Base-by-base conservation (phyloP, 1,140 invertebrate species). In the Pseudomyrmex flavicornis region DNA sequence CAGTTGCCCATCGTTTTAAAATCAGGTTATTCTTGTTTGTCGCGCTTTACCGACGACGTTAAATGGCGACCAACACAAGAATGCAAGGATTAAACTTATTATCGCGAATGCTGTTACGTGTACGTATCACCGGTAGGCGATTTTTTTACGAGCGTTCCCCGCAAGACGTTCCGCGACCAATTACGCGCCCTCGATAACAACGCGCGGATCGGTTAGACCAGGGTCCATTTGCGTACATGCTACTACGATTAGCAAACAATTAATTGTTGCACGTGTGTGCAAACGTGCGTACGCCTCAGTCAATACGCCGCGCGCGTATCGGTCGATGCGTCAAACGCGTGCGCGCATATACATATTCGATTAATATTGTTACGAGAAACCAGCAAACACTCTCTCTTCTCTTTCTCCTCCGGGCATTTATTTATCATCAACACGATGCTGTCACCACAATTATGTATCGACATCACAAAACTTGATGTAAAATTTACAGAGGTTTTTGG, bases 241-340 rank as follows among this genome's bases (percentile, higher is more conserved):
- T 65, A 83, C 62, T 65, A 83, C 62, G 59, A 75, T 76, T 83
- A 63, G 82, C 59, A 66, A 83, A 83, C 65, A 83, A 83, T 83
- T 83, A 83, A 83, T 83, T 76, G 80, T 54, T 50, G 85, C 68
- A 70, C 84, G 79, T 83, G 72, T 77, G 54, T 62, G 72, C 26
- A 59, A 68, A 75, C 74, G 69, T 69, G 63, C 56, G 58, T 85
- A 68, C 46, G 35, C 59, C 74, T 65, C 44, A 83, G 82, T 83
- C 82, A 35, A 83, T 83, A 83, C 35, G 13, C 17, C 15, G 59
- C 61, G 48, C 35, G 59, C 17, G 35, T 17, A 20, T 56, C 74
- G 63, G 22, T 65, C 75, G 61, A 85, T 70, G 85, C 69, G 80
- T 88, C 44, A 50, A 73, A 61, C 63, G 75, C 76, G 54, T 52